Percentiles rank a stretch among this genome's conserved stretches.
Evolutionary conservation across 2,113 vertebrate genomes (phyloP).

Genomic region (Nannobrachium achirus): DNA sequence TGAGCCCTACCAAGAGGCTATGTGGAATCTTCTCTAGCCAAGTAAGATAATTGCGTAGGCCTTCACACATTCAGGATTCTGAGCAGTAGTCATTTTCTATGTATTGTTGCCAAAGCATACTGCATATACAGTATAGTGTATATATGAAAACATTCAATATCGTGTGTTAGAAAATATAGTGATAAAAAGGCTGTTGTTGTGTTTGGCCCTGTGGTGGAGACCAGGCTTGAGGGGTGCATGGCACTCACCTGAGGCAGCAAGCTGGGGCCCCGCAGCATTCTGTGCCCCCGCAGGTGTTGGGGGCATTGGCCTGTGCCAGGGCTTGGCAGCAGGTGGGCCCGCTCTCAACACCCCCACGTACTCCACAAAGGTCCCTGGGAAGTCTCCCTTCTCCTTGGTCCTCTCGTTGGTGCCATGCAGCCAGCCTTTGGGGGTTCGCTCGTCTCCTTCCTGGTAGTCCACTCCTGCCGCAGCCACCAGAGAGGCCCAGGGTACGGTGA

Average conservation of each 20-base stretch:
- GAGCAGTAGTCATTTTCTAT: not conserved
- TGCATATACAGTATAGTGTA: no score
- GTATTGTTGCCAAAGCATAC: no score
- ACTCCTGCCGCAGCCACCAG: slow-evolving; percentile 57
- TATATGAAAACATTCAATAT: not conserved
- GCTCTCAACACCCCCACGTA: slow-evolving; percentile 74
- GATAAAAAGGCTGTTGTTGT: not conserved
- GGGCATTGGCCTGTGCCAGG: slow-evolving; percentile 77
- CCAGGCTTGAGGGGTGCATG: not conserved
- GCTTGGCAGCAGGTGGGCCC: slow-evolving; percentile 51
- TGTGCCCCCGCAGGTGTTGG: slow-evolving; percentile 53
- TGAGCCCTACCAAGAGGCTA: no score
- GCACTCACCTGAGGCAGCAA: slow-evolving; percentile 76
- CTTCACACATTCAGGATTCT: not conserved
- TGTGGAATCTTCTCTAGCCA: not conserved
- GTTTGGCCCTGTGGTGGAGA: not conserved
- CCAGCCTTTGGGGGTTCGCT: slow-evolving; percentile 81
- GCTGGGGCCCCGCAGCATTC: slow-evolving; percentile 31
- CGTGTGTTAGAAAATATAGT: not conserved
- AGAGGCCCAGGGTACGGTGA: slow-evolving; percentile 75
- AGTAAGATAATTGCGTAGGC: not conserved
- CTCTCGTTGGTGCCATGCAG: slow-evolving; percentile 83
- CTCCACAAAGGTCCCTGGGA: slow-evolving; percentile 86
- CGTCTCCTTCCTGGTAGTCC: slow-evolving; percentile 81
- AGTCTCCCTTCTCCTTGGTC: slow-evolving; percentile 84